phyloP scores from a whole-genome alignment of 2,113 vertebrate species.

The Podarcis muralis region DNA sequence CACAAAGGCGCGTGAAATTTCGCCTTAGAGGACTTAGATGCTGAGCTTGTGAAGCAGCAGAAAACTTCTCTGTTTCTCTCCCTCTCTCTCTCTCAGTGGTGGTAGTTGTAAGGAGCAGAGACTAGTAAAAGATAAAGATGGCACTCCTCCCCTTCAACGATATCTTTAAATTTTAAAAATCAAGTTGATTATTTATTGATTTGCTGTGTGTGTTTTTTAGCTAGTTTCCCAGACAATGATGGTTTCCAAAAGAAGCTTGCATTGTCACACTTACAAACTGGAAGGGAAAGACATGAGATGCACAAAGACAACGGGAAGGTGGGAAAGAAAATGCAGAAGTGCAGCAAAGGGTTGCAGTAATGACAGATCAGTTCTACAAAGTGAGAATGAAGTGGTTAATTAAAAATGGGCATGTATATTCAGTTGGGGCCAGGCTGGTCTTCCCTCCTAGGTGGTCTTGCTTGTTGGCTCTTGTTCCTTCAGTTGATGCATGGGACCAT shows the following conservation, averaged over 20 bases:
- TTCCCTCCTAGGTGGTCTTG: no score
- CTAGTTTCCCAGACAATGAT: neutral
- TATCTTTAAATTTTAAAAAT: neutral
- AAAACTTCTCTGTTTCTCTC: neutral
- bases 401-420: neutral
- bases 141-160: neutral
- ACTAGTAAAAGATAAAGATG: neutral
- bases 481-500: no score
- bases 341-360: neutral
- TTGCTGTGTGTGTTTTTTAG: neutral
- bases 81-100: neutral
- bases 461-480: no score
- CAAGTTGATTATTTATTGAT: neutral
- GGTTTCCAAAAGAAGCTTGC: neutral
- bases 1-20: slow-evolving; percentile 42
- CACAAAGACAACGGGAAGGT: neutral
- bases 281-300: neutral
- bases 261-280: neutral
- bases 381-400: neutral
- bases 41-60: neutral
- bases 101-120: neutral
- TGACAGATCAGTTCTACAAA: neutral
- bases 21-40: slow-evolving; percentile 26
- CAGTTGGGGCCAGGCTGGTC: no score
- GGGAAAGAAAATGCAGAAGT: neutral